Evolutionary conservation across 37 sponge, comb jelly and placozoan genomes (phyloP).

Genomic region (Geodia barretti): DNA sequence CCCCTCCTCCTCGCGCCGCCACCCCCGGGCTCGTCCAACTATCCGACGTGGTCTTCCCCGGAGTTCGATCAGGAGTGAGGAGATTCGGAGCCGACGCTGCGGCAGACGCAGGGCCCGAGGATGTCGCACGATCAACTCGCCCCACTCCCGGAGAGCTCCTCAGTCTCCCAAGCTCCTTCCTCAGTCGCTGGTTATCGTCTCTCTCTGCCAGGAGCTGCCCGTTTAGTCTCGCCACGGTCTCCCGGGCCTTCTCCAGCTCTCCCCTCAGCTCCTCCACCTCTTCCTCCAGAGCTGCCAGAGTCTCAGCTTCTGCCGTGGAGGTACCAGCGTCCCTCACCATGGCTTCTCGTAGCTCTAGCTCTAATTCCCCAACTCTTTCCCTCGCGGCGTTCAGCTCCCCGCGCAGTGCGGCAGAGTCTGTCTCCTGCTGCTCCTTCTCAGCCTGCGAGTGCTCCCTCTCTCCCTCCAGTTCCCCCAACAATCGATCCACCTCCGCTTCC

Average conservation of each 20-base stretch:
- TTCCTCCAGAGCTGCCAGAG: not conserved
- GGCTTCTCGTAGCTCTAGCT: constrained; percentile 31
- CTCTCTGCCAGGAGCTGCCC: constrained; percentile 24
- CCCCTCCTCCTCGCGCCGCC: constrained; percentile 4
- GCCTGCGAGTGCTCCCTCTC: constrained; percentile 38
- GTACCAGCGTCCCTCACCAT: constrained; percentile 19
- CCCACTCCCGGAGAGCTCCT: not conserved
- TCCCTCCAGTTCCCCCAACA: constrained; percentile 40
- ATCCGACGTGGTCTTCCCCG: constrained; percentile 10
- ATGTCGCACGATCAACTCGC: not conserved
- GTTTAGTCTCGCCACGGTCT: constrained; percentile 38
- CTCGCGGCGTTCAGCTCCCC: constrained; percentile 20
- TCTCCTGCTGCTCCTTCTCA: constrained; percentile 26
- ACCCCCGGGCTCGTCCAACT: constrained; percentile 55
- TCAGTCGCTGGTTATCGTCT: constrained; percentile 24
- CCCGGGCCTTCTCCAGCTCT: constrained; percentile 27
- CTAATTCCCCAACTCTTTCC: constrained; percentile 21
- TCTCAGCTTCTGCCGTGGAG: constrained; percentile 4
- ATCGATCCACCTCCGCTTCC: constrained; percentile 28
- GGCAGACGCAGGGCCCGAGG: not conserved
- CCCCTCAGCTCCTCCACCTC: constrained; percentile 22
- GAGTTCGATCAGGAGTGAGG: not conserved
- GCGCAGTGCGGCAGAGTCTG: constrained; percentile 16
- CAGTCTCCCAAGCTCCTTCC: constrained; percentile 16
- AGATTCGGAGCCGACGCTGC: constrained; percentile 52